phyloP scores from a whole-genome alignment of 1,140 invertebrate genomes.

The Chironomus tepperi region DNA sequence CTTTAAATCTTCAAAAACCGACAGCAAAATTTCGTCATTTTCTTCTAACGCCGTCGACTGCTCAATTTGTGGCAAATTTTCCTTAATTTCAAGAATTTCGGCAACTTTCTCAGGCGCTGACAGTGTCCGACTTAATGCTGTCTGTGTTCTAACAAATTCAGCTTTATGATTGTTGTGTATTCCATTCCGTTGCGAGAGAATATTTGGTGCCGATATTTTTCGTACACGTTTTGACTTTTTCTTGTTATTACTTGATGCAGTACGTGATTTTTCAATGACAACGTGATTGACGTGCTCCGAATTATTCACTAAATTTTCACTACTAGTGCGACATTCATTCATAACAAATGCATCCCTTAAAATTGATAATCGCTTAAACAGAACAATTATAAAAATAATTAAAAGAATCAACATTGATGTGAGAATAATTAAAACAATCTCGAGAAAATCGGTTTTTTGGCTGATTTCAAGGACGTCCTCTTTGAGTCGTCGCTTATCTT shows the following conservation, averaged over 20 bases:
- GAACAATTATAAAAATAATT: not conserved
- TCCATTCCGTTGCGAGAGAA: not conserved
- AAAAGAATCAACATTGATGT: not conserved
- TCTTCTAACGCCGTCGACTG: not conserved
- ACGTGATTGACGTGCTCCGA: too few relatives aligned
- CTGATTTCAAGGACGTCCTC: not conserved
- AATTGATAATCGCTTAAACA: not conserved
- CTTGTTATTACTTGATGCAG: not conserved
- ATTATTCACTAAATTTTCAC: not conserved
- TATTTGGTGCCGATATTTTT: slow-evolving; percentile 3
- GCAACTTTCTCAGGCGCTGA: not conserved
- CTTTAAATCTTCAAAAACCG: not conserved
- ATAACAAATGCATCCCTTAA: not conserved
- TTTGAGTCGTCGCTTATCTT: not conserved
- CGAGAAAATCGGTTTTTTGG: not conserved
- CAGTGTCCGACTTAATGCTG: not conserved
- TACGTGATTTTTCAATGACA: too few relatives aligned
- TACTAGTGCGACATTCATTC: not conserved
- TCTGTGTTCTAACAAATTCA: not conserved
- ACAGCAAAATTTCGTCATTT: not conserved
- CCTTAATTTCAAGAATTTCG: not conserved
- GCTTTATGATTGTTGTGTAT: not conserved
- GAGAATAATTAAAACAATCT: not conserved
- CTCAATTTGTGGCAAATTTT: not conserved
- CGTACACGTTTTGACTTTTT: not conserved